Percentiles rank a stretch among this genome's conserved stretches.
phyloP scores from a whole-genome alignment of 53 echinoderm and acorn worm genomes.

The Glandiceps talaboti region DNA sequence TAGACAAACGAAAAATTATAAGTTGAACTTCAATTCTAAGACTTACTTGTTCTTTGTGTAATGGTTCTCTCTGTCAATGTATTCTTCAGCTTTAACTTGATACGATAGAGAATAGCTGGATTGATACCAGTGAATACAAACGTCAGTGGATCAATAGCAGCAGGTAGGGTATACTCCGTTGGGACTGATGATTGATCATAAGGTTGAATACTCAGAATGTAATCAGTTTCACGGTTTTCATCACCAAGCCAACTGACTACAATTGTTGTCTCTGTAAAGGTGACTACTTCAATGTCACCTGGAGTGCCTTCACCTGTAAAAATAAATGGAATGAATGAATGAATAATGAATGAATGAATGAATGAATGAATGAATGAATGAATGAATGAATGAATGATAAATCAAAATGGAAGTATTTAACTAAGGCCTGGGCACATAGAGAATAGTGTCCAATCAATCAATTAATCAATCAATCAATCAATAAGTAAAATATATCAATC shows the following conservation, averaged over 20 bases:
- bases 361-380: no score
- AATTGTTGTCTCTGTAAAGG: slow-evolving; percentile 2
- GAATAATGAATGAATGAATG: no score
- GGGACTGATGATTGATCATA: not conserved
- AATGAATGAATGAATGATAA: no score
- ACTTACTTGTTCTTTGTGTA: not conserved
- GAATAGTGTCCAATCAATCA: no score
- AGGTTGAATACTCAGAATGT: slow-evolving; percentile 7
- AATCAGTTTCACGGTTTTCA: not conserved
- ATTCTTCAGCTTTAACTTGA: slow-evolving; percentile 7
- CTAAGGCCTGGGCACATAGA: no score
- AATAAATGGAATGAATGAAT: not conserved
- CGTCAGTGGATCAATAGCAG: not conserved
- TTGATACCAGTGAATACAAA: slow-evolving; percentile 20
- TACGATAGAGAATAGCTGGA: slow-evolving; percentile 24
- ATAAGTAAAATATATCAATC: no score
- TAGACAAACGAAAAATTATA: no score
- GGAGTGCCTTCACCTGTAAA: slow-evolving; percentile 6
- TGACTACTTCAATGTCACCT: slow-evolving; percentile 1
- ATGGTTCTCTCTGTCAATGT: not conserved
- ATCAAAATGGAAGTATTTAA: no score
- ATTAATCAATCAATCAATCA: no score
- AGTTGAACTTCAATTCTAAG: no score
- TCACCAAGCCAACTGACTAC: slow-evolving; percentile 9
- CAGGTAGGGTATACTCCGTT: not conserved